Conservation (phyloP, 2,113 vertebrate species). For the Oryzias celebensis region DNA sequence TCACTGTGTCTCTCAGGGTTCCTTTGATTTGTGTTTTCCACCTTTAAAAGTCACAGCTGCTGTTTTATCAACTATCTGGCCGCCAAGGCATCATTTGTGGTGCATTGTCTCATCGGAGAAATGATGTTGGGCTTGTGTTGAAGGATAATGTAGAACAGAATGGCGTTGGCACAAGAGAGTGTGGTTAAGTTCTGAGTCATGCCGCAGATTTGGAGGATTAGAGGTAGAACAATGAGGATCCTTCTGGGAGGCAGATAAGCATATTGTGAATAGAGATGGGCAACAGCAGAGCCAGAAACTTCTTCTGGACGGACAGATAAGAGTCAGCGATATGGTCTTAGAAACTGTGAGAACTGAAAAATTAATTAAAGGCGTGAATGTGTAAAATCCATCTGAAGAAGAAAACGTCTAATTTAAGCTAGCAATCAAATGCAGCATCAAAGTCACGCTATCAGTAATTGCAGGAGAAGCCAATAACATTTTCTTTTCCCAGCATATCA, state of each 20-base stretch:
- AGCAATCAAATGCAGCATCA: slow-evolving; percentile 29
- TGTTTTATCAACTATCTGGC: slow-evolving; percentile 65
- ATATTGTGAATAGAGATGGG: slow-evolving; percentile 72
- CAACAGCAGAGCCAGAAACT: slow-evolving; percentile 56
- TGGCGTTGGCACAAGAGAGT: slow-evolving; percentile 57
- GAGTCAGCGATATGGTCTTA: slow-evolving; percentile 44
- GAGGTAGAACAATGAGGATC: slow-evolving; percentile 67
- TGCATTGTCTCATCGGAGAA: slow-evolving; percentile 56
- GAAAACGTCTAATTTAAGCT: slow-evolving; percentile 30
- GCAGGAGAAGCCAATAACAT: slow-evolving; percentile 9
- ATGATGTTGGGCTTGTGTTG: slow-evolving; percentile 45
- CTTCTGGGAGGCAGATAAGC: slow-evolving; percentile 73
- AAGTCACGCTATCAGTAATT: slow-evolving; percentile 23
- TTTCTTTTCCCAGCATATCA: not conserved
- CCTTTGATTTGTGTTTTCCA: slow-evolving; percentile 52
- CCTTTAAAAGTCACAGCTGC: slow-evolving; percentile 66
- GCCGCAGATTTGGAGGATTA: slow-evolving; percentile 76
- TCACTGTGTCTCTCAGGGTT: slow-evolving; percentile 45
- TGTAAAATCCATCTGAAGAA: slow-evolving; percentile 37
- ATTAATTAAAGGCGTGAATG: slow-evolving; percentile 55
- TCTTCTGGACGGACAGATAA: slow-evolving; percentile 54
- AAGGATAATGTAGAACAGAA: slow-evolving; percentile 59
- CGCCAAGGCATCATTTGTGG: slow-evolving; percentile 58
- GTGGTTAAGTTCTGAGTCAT: slow-evolving; percentile 71
- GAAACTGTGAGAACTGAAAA: slow-evolving; percentile 49